These are phyloP conservation scores for Chlorops oryzae DNA, from an alignment of 1,140 invertebrate genomes.

Conservation along the genomic window DNA sequence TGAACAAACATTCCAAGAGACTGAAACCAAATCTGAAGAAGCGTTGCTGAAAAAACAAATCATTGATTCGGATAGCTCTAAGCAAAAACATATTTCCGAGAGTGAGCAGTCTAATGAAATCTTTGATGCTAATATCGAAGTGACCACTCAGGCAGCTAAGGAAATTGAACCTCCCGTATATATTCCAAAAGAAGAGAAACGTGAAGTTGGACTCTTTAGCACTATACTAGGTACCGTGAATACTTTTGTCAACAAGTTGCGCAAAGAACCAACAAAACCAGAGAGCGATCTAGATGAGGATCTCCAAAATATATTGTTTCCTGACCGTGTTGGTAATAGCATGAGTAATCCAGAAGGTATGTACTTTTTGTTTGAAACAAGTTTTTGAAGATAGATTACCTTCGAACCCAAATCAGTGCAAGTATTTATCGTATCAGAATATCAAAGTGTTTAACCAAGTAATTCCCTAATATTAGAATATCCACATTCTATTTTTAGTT, in stretches of 20 bases:
- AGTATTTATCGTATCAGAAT: not conserved
- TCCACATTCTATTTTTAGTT: no score
- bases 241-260: conserved; percentile 27
- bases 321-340: conserved; percentile 6
- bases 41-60: no score
- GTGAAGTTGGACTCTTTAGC: conserved; percentile 30
- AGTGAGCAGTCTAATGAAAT: no score
- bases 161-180: no score
- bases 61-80: no score
- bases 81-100: no score
- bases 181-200: conserved; percentile 11
- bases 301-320: conserved; percentile 28
- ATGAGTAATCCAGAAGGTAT: not conserved
- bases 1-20: no score
- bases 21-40: no score
- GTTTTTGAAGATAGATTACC: not conserved
- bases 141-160: no score
- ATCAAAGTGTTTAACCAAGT: no score
- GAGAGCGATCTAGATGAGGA: conserved; percentile 15
- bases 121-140: no score
- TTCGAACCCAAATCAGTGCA: not conserved
- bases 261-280: conserved; percentile 8
- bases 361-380: not conserved
- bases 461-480: no score
- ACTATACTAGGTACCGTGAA: conserved; percentile 42